Conservation (phyloP, 2,888 invertebrate genomes). For the Agrilus biguttatus region DNA sequence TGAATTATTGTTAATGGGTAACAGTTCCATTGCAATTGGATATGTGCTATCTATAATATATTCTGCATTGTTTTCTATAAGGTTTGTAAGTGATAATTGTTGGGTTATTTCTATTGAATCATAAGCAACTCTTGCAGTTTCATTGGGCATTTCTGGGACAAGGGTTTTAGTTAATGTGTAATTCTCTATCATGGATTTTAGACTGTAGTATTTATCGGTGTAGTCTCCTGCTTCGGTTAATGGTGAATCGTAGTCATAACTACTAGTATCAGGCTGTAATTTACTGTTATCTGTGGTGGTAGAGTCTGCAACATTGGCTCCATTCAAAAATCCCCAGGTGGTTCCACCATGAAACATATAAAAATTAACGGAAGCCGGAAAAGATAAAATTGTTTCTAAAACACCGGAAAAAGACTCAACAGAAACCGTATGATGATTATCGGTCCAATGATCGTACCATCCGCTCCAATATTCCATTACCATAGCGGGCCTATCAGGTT, state of each 20-base stretch:
- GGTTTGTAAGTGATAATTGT: conserved; percentile 13
- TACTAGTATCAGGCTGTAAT: conserved; percentile 27
- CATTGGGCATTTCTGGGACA: conserved; percentile 23
- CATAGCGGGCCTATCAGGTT: conserved; percentile 37
- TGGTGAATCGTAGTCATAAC: conserved; percentile 64
- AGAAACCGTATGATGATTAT: conserved; percentile 17
- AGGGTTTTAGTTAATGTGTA: conserved; percentile 22
- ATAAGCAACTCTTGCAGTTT: conserved; percentile 22
- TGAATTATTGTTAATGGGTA: conserved; percentile 26
- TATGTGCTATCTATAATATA: conserved; percentile 7
- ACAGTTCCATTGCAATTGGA: conserved; percentile 22
- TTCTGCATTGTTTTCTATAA: conserved; percentile 9
- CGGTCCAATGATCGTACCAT: conserved; percentile 45
- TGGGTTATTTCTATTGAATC: conserved; percentile 12
- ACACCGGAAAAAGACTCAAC: conserved; percentile 13
- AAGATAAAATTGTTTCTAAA: conserved; percentile 19
- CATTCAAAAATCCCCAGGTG: conserved; percentile 53
- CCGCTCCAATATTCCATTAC: conserved; percentile 47
- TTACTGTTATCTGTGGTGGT: conserved; percentile 6
- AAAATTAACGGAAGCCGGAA: conserved; percentile 52
- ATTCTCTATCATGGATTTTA: conserved; percentile 39
- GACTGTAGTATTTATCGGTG: conserved; percentile 63
- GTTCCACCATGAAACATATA: conserved; percentile 90
- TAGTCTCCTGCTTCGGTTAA: conserved; percentile 80
- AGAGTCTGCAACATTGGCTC: conserved; percentile 14